Percentiles rank a stretch among this genome's conserved stretches.
These are phyloP conservation scores for Echinometra lucunter DNA, from an alignment of 53 echinoderm and acorn worm species.

Conservation along the genomic window DNA sequence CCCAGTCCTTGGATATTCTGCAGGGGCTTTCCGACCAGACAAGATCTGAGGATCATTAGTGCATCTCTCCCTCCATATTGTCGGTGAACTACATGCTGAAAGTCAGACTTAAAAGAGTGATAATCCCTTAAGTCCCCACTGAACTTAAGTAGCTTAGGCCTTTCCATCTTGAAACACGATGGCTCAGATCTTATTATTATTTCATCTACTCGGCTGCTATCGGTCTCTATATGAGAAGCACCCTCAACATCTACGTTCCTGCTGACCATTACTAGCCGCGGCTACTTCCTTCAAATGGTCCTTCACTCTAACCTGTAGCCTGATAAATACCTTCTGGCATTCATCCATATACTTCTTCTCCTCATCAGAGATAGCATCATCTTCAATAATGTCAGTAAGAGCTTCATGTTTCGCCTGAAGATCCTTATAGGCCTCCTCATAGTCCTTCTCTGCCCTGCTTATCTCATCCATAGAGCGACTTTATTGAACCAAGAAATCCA, in stretches of 20 bases:
- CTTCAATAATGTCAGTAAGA: slow-evolving; percentile 16
- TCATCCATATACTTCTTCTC: slow-evolving; percentile 35
- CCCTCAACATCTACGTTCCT: background rate
- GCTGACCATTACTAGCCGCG: background rate
- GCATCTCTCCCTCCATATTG: slow-evolving; percentile 66
- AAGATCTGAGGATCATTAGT: slow-evolving; percentile 71
- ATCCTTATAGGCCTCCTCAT: slow-evolving; percentile 37
- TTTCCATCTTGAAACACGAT: slow-evolving; percentile 59
- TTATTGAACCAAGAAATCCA: background rate
- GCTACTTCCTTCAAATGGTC: background rate
- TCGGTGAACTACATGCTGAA: slow-evolving; percentile 67
- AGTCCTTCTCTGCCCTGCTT: background rate
- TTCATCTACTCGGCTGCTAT: background rate
- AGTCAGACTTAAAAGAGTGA: slow-evolving; percentile 60
- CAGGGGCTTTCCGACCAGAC: slow-evolving; percentile 72
- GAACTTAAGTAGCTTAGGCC: slow-evolving; percentile 74
- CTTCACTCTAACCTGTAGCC: slow-evolving; percentile 33
- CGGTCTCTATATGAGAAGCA: background rate
- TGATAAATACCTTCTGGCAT: slow-evolving; percentile 23
- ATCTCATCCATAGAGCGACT: background rate
- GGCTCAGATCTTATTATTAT: background rate
- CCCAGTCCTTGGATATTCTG: slow-evolving; percentile 76
- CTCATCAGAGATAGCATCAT: slow-evolving; percentile 19
- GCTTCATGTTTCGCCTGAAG: slow-evolving; percentile 45
- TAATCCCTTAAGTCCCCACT: slow-evolving; percentile 72